phyloP scores from a whole-genome alignment of 2,888 invertebrate species.

The Eustalomyia histrio region DNA sequence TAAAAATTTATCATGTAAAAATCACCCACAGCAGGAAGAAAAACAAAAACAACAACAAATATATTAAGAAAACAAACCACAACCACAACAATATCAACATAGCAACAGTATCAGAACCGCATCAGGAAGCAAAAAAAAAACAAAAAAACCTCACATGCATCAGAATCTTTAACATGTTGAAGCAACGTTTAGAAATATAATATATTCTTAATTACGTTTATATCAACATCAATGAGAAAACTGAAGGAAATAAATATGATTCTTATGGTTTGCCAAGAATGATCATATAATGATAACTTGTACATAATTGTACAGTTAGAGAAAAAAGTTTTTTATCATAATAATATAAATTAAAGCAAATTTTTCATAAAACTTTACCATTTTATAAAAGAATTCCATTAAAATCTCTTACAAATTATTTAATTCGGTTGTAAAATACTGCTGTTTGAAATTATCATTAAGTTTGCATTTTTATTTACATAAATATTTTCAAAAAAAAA shows the following conservation, averaged over 20 bases:
- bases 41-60: not conserved
- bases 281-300: too few relatives aligned
- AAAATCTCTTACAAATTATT: too few relatives aligned
- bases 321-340: too few relatives aligned
- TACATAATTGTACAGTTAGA: too few relatives aligned
- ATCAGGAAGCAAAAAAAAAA: too few relatives aligned
- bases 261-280: not conserved
- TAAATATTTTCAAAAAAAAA: too few relatives aligned
- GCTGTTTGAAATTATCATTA: too few relatives aligned
- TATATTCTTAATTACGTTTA: constrained; percentile 5
- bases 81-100: constrained; percentile 15
- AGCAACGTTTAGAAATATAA: not conserved
- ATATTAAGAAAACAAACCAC: not conserved
- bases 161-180: constrained; percentile 17
- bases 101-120: not conserved
- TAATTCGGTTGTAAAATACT: too few relatives aligned
- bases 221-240: not conserved
- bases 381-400: too few relatives aligned
- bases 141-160: constrained; percentile 12
- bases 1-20: constrained; percentile 60
- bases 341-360: too few relatives aligned
- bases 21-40: constrained; percentile 63
- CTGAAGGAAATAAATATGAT: not conserved
- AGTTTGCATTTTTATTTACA: too few relatives aligned
- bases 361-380: too few relatives aligned